These are phyloP conservation scores for Oxyura jamaicensis DNA, from an alignment of 2,113 vertebrate genomes.

Conservation along the genomic window DNA sequence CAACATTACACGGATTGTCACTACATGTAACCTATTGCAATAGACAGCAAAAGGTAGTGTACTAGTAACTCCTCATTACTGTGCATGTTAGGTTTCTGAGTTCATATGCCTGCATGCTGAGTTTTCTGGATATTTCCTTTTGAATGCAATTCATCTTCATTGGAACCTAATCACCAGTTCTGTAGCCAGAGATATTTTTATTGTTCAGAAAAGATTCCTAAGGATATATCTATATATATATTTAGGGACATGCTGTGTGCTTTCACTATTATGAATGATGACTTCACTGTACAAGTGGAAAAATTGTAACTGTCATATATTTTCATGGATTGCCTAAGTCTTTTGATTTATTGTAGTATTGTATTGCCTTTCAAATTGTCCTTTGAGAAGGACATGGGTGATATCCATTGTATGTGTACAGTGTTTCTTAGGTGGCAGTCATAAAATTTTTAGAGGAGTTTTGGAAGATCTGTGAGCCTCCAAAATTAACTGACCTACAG, in stretches of 20 bases:
- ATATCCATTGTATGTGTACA: background rate
- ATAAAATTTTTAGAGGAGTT: background rate
- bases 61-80: background rate
- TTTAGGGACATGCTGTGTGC: conserved; percentile 65
- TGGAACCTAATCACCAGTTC: conserved; percentile 70
- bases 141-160: conserved; percentile 70
- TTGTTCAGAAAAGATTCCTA: conserved; percentile 70
- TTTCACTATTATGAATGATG: conserved; percentile 73
- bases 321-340: conserved; percentile 42
- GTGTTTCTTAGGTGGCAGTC: background rate
- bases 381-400: conserved; percentile 22
- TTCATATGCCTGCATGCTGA: background rate
- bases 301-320: conserved; percentile 47
- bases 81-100: background rate
- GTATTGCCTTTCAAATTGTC: conserved; percentile 28
- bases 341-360: conserved; percentile 63
- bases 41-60: background rate
- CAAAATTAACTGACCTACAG: background rate
- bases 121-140: conserved; percentile 50
- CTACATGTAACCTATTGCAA: background rate
- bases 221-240: conserved; percentile 36
- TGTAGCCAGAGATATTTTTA: conserved; percentile 72
- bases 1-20: background rate
- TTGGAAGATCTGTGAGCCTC: background rate
- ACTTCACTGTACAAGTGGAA: conserved; percentile 32